A percentile compares a stretch with the other conserved stretches of the same genome.
Conservation (phyloP, 2,113 vertebrate species). For the Cricetomys ansorgei region DNA sequence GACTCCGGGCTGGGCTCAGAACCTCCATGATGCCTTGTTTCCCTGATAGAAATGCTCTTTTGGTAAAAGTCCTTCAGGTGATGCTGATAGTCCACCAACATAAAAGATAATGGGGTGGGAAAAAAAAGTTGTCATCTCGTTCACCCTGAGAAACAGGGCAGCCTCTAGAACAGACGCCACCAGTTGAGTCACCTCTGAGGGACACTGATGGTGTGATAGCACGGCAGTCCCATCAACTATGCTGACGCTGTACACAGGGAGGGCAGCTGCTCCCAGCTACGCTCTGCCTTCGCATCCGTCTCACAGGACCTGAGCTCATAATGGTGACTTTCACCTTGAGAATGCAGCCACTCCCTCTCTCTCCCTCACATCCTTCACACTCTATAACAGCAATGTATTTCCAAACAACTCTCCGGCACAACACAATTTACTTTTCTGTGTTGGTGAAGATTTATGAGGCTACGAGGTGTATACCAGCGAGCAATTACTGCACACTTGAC, state of each 20-base stretch:
- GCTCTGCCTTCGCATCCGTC: neutral
- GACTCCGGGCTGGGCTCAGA: neutral
- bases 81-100: neutral
- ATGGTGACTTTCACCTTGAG: conserved; percentile 51
- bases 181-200: fast-evolving
- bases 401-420: conserved; percentile 57
- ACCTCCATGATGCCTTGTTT: fast-evolving
- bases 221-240: fast-evolving
- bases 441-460: conserved; percentile 77
- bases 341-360: neutral
- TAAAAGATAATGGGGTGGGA: neutral
- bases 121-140: neutral
- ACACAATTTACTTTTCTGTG: conserved; percentile 66
- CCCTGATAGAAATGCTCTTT: neutral
- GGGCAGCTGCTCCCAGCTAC: neutral
- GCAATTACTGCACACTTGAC: conserved; percentile 70
- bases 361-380: neutral
- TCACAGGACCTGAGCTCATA: neutral
- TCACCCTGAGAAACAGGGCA: neutral
- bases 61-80: neutral
- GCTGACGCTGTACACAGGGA: neutral
- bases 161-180: neutral
- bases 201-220: too few relatives aligned
- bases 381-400: conserved; percentile 8
- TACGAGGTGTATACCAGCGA: neutral